Evolutionary conservation across 2,888 invertebrate species (phyloP).

Genomic region (Prenolepis imparis): DNA sequence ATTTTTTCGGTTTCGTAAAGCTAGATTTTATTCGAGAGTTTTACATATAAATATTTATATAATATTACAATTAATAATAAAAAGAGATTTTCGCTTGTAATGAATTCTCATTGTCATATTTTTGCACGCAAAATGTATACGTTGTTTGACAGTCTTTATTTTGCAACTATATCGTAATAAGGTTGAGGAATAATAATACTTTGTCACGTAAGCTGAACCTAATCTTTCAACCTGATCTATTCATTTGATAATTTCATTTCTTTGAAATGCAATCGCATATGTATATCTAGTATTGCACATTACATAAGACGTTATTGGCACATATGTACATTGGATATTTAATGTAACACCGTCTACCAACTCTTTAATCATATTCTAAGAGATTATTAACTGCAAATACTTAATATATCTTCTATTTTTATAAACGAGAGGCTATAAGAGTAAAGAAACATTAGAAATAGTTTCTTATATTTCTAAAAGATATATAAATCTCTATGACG

Average conservation of each 20-base stretch:
- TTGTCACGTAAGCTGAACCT: not conserved
- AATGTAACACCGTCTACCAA: not conserved
- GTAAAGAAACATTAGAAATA: not conserved
- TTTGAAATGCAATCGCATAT: not conserved
- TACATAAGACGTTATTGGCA: not conserved
- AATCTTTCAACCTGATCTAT: slow-evolving; percentile 3
- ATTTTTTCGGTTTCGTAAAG: slow-evolving; percentile 3
- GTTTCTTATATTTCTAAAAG: not conserved
- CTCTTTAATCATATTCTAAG: not conserved
- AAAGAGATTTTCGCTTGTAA: slow-evolving; percentile 8
- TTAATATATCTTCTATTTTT: not conserved
- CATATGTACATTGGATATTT: not conserved
- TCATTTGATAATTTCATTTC: not conserved
- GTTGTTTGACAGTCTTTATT: not conserved
- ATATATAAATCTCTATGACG: not conserved
- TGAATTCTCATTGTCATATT: not conserved
- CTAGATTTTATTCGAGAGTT: slow-evolving; percentile 17
- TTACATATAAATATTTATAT: not conserved
- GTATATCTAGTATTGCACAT: slow-evolving; percentile 1
- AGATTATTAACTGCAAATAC: not conserved
- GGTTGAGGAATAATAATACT: not conserved
- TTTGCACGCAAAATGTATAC: not conserved
- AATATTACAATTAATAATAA: slow-evolving; percentile 5
- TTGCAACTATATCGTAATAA: not conserved
- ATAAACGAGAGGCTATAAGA: not conserved